Percentiles rank a stretch among this genome's conserved stretches.
phyloP scores from a whole-genome alignment of 1,140 invertebrate genomes.

The Philaenus spumarius region DNA sequence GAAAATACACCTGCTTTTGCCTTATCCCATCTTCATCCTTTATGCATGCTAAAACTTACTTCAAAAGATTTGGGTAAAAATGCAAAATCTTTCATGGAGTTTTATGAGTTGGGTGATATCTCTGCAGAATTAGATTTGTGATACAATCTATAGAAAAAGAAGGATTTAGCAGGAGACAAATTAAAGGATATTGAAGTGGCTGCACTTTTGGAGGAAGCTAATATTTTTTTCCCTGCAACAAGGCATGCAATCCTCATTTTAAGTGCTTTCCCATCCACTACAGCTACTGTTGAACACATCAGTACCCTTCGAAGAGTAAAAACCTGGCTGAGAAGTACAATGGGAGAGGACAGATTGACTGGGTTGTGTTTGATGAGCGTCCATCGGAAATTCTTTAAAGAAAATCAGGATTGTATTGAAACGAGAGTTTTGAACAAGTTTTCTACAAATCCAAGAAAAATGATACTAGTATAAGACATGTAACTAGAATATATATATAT shows the following conservation, averaged over 20 bases:
- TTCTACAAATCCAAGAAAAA: constrained; percentile 2
- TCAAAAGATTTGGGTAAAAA: constrained; percentile 6
- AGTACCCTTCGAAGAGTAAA: constrained; percentile 17
- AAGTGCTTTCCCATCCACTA: constrained; percentile 6
- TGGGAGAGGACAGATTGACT: constrained; percentile 18
- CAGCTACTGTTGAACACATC: constrained; percentile 4
- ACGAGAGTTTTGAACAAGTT: neutral
- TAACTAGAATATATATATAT: no score
- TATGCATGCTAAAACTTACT: constrained; percentile 8
- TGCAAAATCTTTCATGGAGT: constrained; percentile 6
- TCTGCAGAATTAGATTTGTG: constrained; percentile 11
- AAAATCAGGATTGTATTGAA: neutral
- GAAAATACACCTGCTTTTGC: constrained; percentile 15
- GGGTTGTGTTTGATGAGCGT: constrained; percentile 17
- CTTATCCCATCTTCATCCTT: constrained; percentile 11
- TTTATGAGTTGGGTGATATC: constrained; percentile 15
- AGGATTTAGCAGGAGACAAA: constrained; percentile 12
- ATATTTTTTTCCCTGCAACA: constrained; percentile 5
- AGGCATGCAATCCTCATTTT: neutral
- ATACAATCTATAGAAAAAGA: constrained; percentile 16
- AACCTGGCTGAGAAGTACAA: constrained; percentile 21
- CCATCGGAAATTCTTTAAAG: constrained; percentile 5
- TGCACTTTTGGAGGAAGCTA: constrained; percentile 9
- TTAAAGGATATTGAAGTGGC: constrained; percentile 17
- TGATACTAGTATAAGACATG: neutral